Conservation (phyloP, 2,797 vertebrate genomes). For the Melanotaenia trifasciata region DNA sequence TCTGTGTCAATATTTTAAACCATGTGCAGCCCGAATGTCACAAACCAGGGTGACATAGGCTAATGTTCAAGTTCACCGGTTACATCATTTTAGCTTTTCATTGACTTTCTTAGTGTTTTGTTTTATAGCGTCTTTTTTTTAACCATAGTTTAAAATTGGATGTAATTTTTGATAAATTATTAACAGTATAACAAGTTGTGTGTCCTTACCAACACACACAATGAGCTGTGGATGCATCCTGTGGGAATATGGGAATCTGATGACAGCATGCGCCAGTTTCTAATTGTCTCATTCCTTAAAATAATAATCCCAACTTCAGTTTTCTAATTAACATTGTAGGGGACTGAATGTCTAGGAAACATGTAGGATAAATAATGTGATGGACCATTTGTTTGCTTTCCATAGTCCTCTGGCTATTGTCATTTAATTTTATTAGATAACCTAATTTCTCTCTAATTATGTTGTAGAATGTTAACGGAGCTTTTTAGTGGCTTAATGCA, state of each 20-base stretch:
- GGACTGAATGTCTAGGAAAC: not conserved
- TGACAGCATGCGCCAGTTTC: slow-evolving; percentile 15
- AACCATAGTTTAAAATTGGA: not conserved
- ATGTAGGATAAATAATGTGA: slow-evolving; percentile 1
- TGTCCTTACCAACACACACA: slow-evolving; percentile 19
- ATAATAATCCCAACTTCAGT: not conserved
- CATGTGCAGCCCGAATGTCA: slow-evolving; percentile 28
- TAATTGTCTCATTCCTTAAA: not conserved
- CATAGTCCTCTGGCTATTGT: not conserved
- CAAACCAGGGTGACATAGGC: slow-evolving; percentile 31
- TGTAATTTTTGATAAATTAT: not conserved
- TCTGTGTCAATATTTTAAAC: slow-evolving; percentile 20
- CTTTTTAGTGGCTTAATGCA: not conserved
- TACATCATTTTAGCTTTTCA: slow-evolving; percentile 30
- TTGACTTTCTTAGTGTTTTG: slow-evolving; percentile 6
- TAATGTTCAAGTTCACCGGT: slow-evolving; percentile 45
- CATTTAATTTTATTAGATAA: slow-evolving; percentile 4
- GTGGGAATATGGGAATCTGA: slow-evolving; percentile 18
- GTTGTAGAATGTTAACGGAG: not conserved
- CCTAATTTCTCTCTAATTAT: slow-evolving; percentile 4
- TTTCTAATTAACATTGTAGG: not conserved
- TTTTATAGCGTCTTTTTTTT: not conserved
- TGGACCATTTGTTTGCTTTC: not conserved
- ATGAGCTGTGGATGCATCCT: slow-evolving; percentile 45
- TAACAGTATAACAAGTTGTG: slow-evolving; percentile 2